Evolutionary conservation across 2,797 vertebrate species (phyloP).

Genomic region (Heterohyrax brucei): DNA sequence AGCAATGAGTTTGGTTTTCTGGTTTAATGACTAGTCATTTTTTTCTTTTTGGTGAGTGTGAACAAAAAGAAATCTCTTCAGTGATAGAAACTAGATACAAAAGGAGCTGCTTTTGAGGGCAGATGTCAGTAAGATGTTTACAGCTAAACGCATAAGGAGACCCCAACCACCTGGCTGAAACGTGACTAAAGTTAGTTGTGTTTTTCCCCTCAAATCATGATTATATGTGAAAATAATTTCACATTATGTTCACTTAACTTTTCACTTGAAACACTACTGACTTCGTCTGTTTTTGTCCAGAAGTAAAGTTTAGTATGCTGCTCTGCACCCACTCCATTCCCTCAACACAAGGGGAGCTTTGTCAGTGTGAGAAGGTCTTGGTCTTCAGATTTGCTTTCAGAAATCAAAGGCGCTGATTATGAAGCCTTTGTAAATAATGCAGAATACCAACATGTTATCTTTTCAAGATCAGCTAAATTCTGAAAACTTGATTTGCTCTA

Average conservation of each 20-base stretch:
- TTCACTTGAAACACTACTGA: constrained; percentile 44
- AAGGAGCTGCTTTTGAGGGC: not conserved
- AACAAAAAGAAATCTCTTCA: constrained; percentile 5
- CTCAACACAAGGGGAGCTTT: constrained; percentile 77
- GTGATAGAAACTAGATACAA: not conserved
- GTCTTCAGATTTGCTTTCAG: constrained; percentile 68
- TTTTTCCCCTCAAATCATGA: constrained; percentile 24
- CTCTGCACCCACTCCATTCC: constrained; percentile 71
- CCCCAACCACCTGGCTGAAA: not conserved
- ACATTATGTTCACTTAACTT: constrained; percentile 31
- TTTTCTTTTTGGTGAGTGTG: not conserved
- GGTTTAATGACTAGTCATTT: not conserved
- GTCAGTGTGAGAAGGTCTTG: constrained; percentile 75
- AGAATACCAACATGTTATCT: constrained; percentile 56
- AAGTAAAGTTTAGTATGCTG: constrained; percentile 65
- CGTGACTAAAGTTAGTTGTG: constrained; percentile 25
- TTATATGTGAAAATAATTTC: constrained; percentile 44
- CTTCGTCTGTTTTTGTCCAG: constrained; percentile 61
- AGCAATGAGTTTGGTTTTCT: no score
- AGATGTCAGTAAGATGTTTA: not conserved
- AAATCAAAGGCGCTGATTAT: constrained; percentile 64
- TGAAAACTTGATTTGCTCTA: constrained; percentile 34
- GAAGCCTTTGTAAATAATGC: constrained; percentile 69
- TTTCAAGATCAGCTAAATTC: constrained; percentile 69
- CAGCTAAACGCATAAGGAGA: not conserved